Percentiles rank a stretch among this genome's conserved stretches.
Evolutionary conservation across 2,888 invertebrate genomes (phyloP).

Genomic region (Protonemura montana): DNA sequence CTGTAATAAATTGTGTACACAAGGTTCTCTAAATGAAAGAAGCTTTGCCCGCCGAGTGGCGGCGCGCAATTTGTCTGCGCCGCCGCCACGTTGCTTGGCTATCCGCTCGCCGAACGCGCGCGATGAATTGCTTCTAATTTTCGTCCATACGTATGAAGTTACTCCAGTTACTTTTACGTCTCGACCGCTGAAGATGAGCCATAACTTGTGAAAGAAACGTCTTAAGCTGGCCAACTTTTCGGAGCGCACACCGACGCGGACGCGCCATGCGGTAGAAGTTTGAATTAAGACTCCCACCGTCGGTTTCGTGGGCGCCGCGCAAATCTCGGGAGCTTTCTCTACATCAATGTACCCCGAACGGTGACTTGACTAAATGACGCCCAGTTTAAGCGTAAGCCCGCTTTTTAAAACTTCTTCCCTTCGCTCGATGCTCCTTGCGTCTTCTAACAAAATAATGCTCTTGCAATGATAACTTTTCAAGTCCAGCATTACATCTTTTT

Average conservation of each 20-base stretch:
- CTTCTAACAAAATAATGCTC: neutral
- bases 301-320: neutral
- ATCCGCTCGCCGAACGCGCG: neutral
- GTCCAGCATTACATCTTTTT: neutral
- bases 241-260: neutral
- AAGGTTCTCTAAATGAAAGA: neutral
- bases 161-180: conserved; percentile 38
- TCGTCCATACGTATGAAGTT: conserved; percentile 36
- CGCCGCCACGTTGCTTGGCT: neutral
- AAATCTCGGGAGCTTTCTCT: neutral
- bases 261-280: conserved; percentile 7
- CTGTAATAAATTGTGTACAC: neutral
- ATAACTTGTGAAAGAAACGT: conserved; percentile 33
- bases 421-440: neutral
- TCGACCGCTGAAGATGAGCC: conserved; percentile 35
- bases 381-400: neutral
- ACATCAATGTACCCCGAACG: neutral
- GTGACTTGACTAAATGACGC: neutral
- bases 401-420: neutral
- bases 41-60: neutral
- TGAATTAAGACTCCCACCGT: conserved; percentile 9
- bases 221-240: conserved; percentile 36
- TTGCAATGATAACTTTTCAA: neutral
- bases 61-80: neutral
- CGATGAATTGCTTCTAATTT: conserved; percentile 40